Base-by-base conservation (phyloP, 2,113 vertebrate genomes). In the Todiramphus saurophagus region DNA sequence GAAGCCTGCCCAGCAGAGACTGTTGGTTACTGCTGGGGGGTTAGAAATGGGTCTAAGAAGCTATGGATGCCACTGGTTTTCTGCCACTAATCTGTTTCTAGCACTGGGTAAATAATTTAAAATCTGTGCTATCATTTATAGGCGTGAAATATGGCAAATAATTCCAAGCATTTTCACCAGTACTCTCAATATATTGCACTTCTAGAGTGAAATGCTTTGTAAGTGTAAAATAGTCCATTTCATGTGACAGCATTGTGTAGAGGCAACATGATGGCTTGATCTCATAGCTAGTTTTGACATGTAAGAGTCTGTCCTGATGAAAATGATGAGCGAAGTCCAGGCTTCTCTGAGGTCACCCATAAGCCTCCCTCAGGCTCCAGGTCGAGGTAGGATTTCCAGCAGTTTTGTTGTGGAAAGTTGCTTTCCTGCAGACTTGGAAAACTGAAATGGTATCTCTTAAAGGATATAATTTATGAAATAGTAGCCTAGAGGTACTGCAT, bases 341-440 rank as follows among this genome's bases (percentile, higher is more conserved):
- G 30, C 27, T 58, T 16, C 18, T 25, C 53, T 0, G 2, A 78
- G 35, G 56, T 89, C 2, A 1, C 44, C 46, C 5, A 2, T 16
- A 69, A 91, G 27, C 59, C 30, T 70, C 37, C n/a, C 68, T 81
- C 0, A 9, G 56, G 33, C 43, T 46, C 30, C 68, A 20, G 33
- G 13, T 35, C 0, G 0, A 75, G 33, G 35, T 27, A 81, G 48
- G 46, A 46, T 60, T 94, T 86, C 90, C 56, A 70, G n/a, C 27
- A 85, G 68, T 12, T 77, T 72, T 43, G 5, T 9, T 33, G 73
- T n/a, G 31, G 55, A 62, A 77, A 81, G 59, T 50, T 73, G 66
- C 67, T 80, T 48, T 79, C 43, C 78, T 85, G 21, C 8, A 50
- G 37, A 58, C n/a, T 59, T 41, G n/a, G 11, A 59, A 90, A 87